Evolutionary conservation across 2,888 invertebrate species (phyloP).

Genomic region (Gibbula magus): DNA sequence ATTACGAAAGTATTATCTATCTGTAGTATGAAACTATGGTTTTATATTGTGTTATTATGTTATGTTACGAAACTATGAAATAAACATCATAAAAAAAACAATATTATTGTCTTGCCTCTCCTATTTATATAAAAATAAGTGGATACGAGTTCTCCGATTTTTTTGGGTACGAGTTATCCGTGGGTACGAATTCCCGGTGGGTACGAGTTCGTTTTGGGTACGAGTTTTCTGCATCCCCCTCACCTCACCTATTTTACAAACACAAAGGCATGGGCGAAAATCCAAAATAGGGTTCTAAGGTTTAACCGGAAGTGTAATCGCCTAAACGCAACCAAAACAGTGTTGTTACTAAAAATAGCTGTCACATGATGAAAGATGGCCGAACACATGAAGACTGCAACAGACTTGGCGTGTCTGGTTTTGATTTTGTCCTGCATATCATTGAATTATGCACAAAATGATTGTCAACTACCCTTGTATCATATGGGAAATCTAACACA

Average conservation of each 20-base stretch:
- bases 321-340: neutral
- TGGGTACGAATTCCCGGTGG: too few species aligned
- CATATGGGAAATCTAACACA: neutral
- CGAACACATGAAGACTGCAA: neutral
- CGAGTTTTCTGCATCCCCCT: too few species aligned
- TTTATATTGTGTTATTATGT: too few species aligned
- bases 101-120: too few species aligned
- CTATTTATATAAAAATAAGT: too few species aligned
- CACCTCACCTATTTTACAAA: neutral
- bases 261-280: neutral
- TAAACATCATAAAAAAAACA: too few species aligned
- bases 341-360: neutral
- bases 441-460: too few species aligned
- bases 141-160: too few species aligned
- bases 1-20: too few species aligned
- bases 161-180: too few species aligned
- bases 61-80: too few species aligned
- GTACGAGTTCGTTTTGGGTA: too few species aligned
- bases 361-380: constrained; percentile 7
- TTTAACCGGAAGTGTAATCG: neutral
- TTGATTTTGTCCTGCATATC: neutral
- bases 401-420: neutral
- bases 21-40: neutral
- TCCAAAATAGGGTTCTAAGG: neutral
- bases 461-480: neutral